A percentile compares a stretch with the other conserved stretches of the same genome.
These are phyloP conservation scores for Diplazon laetatorius DNA, from an alignment of 2,888 invertebrate species.

Conservation along the genomic window DNA sequence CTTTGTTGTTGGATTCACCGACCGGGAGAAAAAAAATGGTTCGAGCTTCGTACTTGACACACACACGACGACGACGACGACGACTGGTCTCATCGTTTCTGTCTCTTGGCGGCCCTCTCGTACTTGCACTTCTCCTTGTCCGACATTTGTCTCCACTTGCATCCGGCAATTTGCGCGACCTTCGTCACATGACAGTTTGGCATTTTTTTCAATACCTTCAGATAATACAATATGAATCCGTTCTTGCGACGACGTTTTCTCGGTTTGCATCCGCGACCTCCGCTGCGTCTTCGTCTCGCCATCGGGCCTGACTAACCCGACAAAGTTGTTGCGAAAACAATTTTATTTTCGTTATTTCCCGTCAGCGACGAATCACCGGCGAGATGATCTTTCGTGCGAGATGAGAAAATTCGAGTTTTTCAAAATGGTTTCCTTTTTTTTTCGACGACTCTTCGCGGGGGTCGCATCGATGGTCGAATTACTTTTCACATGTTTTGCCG, in stretches of 20 bases:
- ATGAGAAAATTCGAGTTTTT: neutral
- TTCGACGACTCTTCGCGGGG: neutral
- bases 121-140: conserved; percentile 67
- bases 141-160: conserved; percentile 70
- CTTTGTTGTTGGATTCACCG: conserved; percentile 3
- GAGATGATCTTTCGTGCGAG: neutral
- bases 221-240: conserved; percentile 70
- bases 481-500: conserved; percentile 2
- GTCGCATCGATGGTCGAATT: neutral
- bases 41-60: neutral
- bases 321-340: too few relatives aligned
- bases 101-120: conserved; percentile 57
- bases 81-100: conserved; percentile 23
- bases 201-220: conserved; percentile 67
- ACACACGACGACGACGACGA: too few relatives aligned
- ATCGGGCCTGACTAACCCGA: too few relatives aligned
- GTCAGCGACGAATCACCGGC: too few relatives aligned
- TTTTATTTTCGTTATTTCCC: too few relatives aligned
- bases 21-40: neutral
- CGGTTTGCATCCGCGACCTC: conserved; percentile 17
- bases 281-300: conserved; percentile 50
- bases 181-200: conserved; percentile 67
- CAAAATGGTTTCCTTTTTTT: neutral
- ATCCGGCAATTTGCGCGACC: conserved; percentile 71
- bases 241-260: conserved; percentile 64